Base-by-base conservation (phyloP, 2,113 vertebrate species). In the Notothenia coriiceps region DNA sequence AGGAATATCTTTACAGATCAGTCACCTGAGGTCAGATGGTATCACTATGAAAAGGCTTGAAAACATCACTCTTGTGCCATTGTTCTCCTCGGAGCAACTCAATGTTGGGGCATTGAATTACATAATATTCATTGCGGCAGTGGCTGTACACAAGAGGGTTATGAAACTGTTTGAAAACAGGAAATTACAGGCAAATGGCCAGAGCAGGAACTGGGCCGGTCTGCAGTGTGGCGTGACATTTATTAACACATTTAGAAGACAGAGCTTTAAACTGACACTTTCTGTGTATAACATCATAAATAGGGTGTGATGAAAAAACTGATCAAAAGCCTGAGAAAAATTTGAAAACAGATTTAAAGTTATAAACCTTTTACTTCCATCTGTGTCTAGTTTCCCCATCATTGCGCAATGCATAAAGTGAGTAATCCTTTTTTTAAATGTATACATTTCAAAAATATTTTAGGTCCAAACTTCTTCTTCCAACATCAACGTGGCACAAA, bases 91-190 rank as follows among this genome's bases (percentile, higher is more conserved):
- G 6, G 0, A 64, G 17, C 22, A 43, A 40, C 64, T 76, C 71
- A 56, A 71, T 46, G 40, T 29, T 20, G 1, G n/a, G 17, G 10
- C 3, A 5, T 35, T 44, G 2, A 6, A 33, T 90, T 89, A 72
- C 61, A 25, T 65, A 86, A 90, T 10, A 25, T 6, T 44, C 55
- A 67, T 76, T 86, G 66, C 77, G 65, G 74, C 77, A 60, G 80
- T 33, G 15, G 43, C 59, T 29, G 15, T 8, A 57, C 78, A 67
- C 71, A 83, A 52, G 52, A 82, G 66, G 1, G 43, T 74, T 82
- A 85, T 47, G 84, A 92, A 89, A 91, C 66, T 2, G 76, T 77
- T 64, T 35, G n/a, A 77, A 89, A 93, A 93, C 90, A 92, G 93
- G 92, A 94, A 93, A 90, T 89, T 87, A 78, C 85, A 88, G 65